These are phyloP conservation scores for Myanophis thanlyinensis DNA, from an alignment of 2,113 vertebrate genomes.

Conservation along the genomic window DNA sequence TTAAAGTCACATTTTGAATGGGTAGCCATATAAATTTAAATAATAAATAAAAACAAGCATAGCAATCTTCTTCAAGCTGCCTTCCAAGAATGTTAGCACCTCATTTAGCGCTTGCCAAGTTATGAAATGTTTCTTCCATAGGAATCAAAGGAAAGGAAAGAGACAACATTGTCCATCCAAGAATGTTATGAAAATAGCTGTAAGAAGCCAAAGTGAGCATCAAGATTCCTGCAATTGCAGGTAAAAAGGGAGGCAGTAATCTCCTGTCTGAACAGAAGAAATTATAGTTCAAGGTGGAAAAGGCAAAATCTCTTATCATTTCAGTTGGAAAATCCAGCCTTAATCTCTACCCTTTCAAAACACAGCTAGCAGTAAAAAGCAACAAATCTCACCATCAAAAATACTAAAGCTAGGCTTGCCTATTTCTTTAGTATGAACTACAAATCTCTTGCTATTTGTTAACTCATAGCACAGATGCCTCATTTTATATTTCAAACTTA, in stretches of 20 bases:
- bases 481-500: conserved; percentile 7
- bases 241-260: not conserved
- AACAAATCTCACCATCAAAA: not conserved
- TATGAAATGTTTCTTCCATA: not conserved
- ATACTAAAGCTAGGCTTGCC: not conserved
- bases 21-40: not conserved
- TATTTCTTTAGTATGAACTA: not conserved
- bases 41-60: not conserved
- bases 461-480: not conserved
- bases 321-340: not conserved
- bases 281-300: not conserved
- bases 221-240: not conserved
- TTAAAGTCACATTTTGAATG: not conserved
- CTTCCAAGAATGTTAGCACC: not conserved
- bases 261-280: not conserved
- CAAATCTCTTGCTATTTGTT: not conserved
- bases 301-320: not conserved
- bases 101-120: not conserved
- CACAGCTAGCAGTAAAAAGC: not conserved
- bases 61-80: not conserved
- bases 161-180: not conserved
- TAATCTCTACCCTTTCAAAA: not conserved
- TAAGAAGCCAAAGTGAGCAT: not conserved
- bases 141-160: not conserved
- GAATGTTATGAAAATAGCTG: not conserved